A percentile compares a stretch with the other conserved stretches of the same genome.
These are phyloP conservation scores for Macquaria ambigua DNA, from an alignment of 2,113 vertebrate genomes.

Conservation along the genomic window DNA sequence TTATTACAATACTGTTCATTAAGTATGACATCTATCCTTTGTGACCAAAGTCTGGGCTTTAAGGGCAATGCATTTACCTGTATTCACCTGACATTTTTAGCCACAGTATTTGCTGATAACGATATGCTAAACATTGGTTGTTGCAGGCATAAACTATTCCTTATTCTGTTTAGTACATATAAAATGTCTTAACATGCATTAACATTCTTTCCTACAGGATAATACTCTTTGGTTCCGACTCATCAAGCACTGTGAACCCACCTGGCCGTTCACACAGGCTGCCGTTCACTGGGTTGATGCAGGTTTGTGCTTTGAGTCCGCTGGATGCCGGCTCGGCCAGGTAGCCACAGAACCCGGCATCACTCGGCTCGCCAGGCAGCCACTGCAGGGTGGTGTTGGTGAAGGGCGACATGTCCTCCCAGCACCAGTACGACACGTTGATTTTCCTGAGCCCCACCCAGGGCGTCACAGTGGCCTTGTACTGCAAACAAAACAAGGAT, in stretches of 20 bases:
- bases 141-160: not conserved
- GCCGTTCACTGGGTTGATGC: constrained; percentile 89
- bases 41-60: not conserved
- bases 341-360: constrained; percentile 96
- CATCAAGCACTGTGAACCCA: constrained; percentile 48
- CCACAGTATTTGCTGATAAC: not conserved
- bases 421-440: constrained; percentile 98
- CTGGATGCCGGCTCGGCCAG: constrained; percentile 89
- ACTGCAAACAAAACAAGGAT: constrained; percentile 77
- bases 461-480: constrained; percentile 90
- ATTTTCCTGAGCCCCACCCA: constrained; percentile 98
- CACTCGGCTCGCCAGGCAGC: constrained; percentile 93
- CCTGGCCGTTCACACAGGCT: constrained; percentile 94
- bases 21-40: not conserved
- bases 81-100: too few species aligned
- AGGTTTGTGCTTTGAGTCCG: constrained; percentile 93
- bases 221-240: not conserved
- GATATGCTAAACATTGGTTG: not conserved
- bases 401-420: constrained; percentile 99
- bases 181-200: not conserved
- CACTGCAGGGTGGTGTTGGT: constrained; percentile 94
- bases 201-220: not conserved
- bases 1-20: not conserved
- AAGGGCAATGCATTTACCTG: not conserved
- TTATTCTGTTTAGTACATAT: not conserved